A percentile compares a stretch with the other conserved stretches of the same genome.
Conservation (phyloP, 2,113 vertebrate genomes). For the Istiophorus platypterus region DNA sequence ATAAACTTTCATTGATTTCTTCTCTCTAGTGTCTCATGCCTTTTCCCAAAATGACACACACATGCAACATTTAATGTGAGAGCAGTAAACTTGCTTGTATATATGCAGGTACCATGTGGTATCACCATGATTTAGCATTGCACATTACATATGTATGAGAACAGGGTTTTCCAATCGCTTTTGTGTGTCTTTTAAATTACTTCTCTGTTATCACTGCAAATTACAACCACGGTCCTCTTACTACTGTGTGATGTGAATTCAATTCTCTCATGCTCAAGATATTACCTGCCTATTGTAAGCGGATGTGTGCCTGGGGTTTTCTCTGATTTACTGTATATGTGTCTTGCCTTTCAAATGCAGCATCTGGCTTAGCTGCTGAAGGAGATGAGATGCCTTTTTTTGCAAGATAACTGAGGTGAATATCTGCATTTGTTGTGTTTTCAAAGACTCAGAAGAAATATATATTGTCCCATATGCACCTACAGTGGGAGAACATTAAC, state of each 20-base stretch:
- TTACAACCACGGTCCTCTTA: constrained; percentile 54
- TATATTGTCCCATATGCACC: not conserved
- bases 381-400: constrained; percentile 34
- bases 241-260: constrained; percentile 55
- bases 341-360: constrained; percentile 3
- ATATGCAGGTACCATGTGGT: constrained; percentile 2
- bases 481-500: not conserved
- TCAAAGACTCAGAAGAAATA: not conserved
- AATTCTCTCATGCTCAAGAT: constrained; percentile 48
- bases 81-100: not conserved
- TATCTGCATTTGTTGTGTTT: not conserved
- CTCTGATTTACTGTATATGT: constrained; percentile 23
- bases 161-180: constrained; percentile 50
- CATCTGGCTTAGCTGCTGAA: constrained; percentile 18
- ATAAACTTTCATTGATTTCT: constrained; percentile 12
- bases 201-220: constrained; percentile 66
- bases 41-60: constrained; percentile 1
- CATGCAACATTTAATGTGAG: not conserved
- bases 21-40: not conserved
- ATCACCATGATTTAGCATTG: constrained; percentile 9
- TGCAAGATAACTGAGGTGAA: not conserved
- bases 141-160: constrained; percentile 69
- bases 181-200: constrained; percentile 66
- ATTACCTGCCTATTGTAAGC: constrained; percentile 59
- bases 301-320: constrained; percentile 30